phyloP scores from a whole-genome alignment of 2,797 vertebrate genomes.

The Chaenodraco wilsoni region DNA sequence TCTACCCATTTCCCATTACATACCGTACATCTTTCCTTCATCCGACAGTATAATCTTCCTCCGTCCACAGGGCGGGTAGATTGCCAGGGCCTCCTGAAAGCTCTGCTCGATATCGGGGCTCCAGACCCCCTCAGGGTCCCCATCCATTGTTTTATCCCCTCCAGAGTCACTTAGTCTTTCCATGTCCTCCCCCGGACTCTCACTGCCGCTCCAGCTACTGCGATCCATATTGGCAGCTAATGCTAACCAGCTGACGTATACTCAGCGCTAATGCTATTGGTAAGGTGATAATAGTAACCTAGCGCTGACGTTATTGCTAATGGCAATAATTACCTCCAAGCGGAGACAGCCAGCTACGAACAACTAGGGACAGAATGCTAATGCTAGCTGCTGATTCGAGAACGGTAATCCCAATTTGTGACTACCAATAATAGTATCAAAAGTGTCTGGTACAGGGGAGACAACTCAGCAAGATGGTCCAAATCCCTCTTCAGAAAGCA shows the following conservation, averaged over 20 bases:
- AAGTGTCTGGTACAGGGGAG: background rate
- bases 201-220: slow-evolving; percentile 98
- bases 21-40: slow-evolving; percentile 99
- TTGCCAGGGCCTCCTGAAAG: slow-evolving; percentile 98
- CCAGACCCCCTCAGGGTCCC: slow-evolving; percentile 98
- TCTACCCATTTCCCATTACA: slow-evolving; percentile 70
- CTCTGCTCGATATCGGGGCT: slow-evolving; percentile 99
- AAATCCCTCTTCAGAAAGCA: slow-evolving; percentile 23
- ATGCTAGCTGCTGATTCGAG: slow-evolving; percentile 9
- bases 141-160: slow-evolving; percentile 96
- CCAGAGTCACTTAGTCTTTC: slow-evolving; percentile 96
- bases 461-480: slow-evolving; percentile 9
- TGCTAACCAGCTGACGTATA: slow-evolving; percentile 24
- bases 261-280: slow-evolving; percentile 19
- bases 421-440: background rate
- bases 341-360: background rate
- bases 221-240: slow-evolving; percentile 91
- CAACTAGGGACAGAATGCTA: slow-evolving; percentile 17
- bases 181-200: slow-evolving; percentile 95
- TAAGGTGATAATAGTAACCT: slow-evolving; percentile 6
- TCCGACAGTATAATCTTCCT: slow-evolving; percentile 99
- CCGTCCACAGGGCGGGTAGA: slow-evolving; percentile 97
- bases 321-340: slow-evolving; percentile 20
- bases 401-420: slow-evolving; percentile 8
- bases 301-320: background rate